A percentile compares a stretch with the other conserved stretches of the same genome.
Evolutionary conservation across 2,113 vertebrate species (phyloP).

Genomic region (Gnathonemus longibarbis): DNA sequence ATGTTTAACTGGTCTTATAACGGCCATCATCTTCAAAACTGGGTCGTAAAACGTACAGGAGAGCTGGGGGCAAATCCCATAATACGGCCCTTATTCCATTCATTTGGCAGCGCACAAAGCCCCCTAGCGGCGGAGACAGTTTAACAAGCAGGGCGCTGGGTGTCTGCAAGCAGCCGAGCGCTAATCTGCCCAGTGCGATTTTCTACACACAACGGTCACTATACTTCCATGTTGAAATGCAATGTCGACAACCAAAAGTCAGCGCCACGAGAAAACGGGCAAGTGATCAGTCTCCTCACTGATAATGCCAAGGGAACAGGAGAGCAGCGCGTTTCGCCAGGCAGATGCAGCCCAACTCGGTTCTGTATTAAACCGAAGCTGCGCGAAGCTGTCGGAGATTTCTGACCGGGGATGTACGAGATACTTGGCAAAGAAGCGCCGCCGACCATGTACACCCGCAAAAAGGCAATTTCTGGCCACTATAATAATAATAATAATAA

Average conservation of each 20-base stretch:
- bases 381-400: not conserved
- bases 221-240: not conserved
- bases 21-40: not conserved
- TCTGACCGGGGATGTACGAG: not conserved
- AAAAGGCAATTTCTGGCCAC: not conserved
- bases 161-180: not conserved
- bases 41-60: not conserved
- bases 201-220: not conserved
- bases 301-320: not conserved
- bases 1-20: not conserved
- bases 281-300: not conserved
- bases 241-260: not conserved
- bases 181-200: not conserved
- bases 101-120: constrained; percentile 68
- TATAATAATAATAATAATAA: not conserved
- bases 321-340: not conserved
- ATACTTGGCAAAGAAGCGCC: not conserved
- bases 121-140: constrained; percentile 77
- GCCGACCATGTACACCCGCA: not conserved
- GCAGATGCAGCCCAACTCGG: not conserved
- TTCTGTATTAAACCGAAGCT: not conserved
- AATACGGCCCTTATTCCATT: not conserved
- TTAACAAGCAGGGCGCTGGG: constrained; percentile 51
- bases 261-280: not conserved
- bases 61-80: not conserved